Base-by-base conservation (phyloP, 2,113 vertebrate genomes). In the Motacilla tschutschensis region DNA sequence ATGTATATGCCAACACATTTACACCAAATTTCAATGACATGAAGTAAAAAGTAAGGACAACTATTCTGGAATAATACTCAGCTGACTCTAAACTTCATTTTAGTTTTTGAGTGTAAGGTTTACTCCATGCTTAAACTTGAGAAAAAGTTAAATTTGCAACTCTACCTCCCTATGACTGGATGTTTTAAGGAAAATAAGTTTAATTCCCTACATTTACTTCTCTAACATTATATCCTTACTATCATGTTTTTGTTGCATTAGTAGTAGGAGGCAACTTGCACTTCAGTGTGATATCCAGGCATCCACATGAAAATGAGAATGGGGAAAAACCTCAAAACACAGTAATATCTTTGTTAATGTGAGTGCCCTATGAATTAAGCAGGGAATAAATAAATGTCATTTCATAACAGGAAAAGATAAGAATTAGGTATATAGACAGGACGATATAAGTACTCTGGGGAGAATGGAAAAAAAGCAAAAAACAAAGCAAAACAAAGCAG, bases 141-240 rank as follows among this genome's bases (percentile, higher is more conserved):
- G 15, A 46, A 50, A 74, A 78, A 38, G 2, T 6, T 36, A 38
- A 22, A 14, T 65, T 73, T 74, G 1, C 8, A 20, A 22, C 33
- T 24, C 6, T 25, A 54, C 8, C 2, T 19, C 4, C 1, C 2
- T 35, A 4, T 51, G 25, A 44, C 24, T 35, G 9, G 1, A 8
- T 51, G 10, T 51, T 74, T 41, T 51, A 65, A 60, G 12, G n/a
- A 58, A 66, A 60, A 53, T 5, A 33, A 6, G 1, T 35, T 58
- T 15, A 46, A 33, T 65, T 72, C 15, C 18, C 35, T 16, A 14
- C 2, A 41, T 33, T 57, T 41, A 1, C 2, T 71, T 41, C 6
- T 15, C 25, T 62, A 83, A 65, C 6, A 10, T 65, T 46, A 5
- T 36, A 35, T 29, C 5, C 4, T 25, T 59, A 11, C 6, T 31